A percentile compares a stretch with the other conserved stretches of the same genome.
phyloP scores from a whole-genome alignment of 2,113 vertebrate species.

The Turnix velox region DNA sequence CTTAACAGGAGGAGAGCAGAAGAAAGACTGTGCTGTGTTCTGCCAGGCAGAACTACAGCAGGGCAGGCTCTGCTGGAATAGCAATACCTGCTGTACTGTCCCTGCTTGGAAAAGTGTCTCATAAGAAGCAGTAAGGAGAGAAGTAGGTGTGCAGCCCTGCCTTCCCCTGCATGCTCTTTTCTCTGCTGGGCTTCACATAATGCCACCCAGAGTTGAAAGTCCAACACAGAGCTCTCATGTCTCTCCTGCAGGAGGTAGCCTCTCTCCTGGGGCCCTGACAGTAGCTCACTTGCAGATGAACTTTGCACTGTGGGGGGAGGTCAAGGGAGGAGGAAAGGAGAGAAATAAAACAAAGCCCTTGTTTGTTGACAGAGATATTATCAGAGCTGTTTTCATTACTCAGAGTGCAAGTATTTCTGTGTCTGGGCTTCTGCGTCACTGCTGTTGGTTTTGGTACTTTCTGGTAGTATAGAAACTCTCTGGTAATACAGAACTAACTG shows the following conservation, averaged over 20 bases:
- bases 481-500: background rate
- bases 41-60: background rate
- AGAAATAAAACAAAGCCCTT: background rate
- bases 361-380: background rate
- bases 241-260: background rate
- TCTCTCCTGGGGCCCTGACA: background rate
- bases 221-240: fast-evolving
- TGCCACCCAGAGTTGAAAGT: background rate
- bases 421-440: background rate
- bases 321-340: background rate
- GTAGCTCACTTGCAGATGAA: background rate
- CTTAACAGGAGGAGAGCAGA: background rate
- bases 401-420: background rate
- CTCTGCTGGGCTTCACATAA: background rate
- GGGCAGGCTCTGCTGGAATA: background rate
- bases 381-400: background rate
- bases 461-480: background rate
- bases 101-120: background rate
- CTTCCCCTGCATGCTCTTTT: fast-evolving
- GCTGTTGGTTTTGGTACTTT: background rate
- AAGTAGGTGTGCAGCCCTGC: background rate
- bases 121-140: background rate
- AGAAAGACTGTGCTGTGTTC: background rate
- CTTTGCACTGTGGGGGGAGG: background rate
- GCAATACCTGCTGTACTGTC: background rate